Percentiles rank a stretch among this genome's conserved stretches.
These are phyloP conservation scores for Nomada flava DNA, from an alignment of 2,888 invertebrate species.

Conservation along the genomic window DNA sequence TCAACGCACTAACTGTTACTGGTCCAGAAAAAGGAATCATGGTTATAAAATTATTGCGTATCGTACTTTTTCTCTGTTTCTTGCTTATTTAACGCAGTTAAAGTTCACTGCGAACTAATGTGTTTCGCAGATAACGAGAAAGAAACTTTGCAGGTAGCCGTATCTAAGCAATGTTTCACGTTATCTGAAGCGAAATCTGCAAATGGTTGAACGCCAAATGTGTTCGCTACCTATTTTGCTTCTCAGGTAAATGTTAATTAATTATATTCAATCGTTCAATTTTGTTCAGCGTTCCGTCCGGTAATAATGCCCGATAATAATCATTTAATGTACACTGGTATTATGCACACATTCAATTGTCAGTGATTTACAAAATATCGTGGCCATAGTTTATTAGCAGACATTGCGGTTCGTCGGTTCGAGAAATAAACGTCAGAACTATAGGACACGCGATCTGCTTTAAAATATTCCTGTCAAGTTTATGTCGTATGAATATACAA, in stretches of 20 bases:
- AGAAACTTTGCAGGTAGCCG: conserved; percentile 51
- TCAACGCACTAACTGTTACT: too few species aligned
- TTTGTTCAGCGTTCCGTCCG: background rate
- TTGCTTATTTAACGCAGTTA: conserved; percentile 16
- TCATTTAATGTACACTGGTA: background rate
- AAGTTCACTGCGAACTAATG: conserved; percentile 53
- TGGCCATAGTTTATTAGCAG: background rate
- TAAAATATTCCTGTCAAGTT: too few species aligned
- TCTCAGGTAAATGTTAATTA: background rate
- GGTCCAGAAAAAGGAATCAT: too few species aligned
- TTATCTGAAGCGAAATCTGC: conserved; percentile 50
- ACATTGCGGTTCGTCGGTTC: background rate
- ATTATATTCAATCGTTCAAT: background rate
- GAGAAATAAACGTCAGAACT: too few species aligned
- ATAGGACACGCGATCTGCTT: too few species aligned
- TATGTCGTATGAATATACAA: too few species aligned
- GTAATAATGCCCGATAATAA: background rate
- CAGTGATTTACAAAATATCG: background rate
- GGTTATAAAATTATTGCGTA: background rate
- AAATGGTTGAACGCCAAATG: conserved; percentile 25
- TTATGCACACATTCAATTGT: background rate
- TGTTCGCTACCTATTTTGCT: conserved; percentile 11
- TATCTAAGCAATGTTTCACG: conserved; percentile 44
- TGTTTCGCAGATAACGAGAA: conserved; percentile 50
- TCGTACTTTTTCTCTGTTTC: conserved; percentile 15